Evolutionary conservation across 30 jellyfish, hydroid and myxozoan genomes (phyloP).

Genomic region (Haliclystus octoradiatus): DNA sequence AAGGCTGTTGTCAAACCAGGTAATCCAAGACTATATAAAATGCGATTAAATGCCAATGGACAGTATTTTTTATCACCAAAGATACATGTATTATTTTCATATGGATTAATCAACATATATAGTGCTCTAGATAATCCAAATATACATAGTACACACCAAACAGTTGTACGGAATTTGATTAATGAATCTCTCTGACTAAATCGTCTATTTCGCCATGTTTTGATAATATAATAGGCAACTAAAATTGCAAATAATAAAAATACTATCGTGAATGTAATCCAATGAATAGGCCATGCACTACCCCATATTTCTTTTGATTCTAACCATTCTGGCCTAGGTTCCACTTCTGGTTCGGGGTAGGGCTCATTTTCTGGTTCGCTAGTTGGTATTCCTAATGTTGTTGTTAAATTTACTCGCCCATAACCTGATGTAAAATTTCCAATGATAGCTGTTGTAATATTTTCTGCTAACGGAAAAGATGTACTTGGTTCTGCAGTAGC

Average conservation of each 20-base stretch:
- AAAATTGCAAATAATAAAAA: constrained; percentile 4
- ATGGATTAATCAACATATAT: constrained; percentile 47
- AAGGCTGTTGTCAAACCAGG: constrained; percentile 57
- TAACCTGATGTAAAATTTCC: too few relatives aligned
- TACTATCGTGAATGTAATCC: constrained; percentile 53
- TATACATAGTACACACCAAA: constrained; percentile 8
- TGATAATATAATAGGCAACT: constrained; percentile 1
- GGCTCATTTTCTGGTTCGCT: background rate
- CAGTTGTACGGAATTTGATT: constrained; percentile 39
- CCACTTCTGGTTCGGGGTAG: constrained; percentile 21
- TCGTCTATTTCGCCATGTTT: constrained; percentile 6
- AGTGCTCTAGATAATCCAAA: constrained; percentile 25
- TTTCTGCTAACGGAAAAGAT: too few relatives aligned
- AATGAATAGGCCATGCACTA: constrained; percentile 48
- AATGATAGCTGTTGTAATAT: too few relatives aligned
- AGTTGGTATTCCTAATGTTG: background rate
- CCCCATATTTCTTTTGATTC: constrained; percentile 39
- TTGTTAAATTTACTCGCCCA: constrained; percentile 3
- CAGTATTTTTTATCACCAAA: constrained; percentile 29
- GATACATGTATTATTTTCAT: constrained; percentile 39
- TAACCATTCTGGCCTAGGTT: constrained; percentile 55
- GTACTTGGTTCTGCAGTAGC: too few relatives aligned
- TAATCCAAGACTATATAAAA: constrained; percentile 45
- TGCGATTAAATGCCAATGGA: constrained; percentile 34
- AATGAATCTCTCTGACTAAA: constrained; percentile 12